Evolutionary conservation across 2,113 vertebrate species (phyloP), one percentile per base, ranked within the genome.

Genomic region (Zeus faber): DNA sequence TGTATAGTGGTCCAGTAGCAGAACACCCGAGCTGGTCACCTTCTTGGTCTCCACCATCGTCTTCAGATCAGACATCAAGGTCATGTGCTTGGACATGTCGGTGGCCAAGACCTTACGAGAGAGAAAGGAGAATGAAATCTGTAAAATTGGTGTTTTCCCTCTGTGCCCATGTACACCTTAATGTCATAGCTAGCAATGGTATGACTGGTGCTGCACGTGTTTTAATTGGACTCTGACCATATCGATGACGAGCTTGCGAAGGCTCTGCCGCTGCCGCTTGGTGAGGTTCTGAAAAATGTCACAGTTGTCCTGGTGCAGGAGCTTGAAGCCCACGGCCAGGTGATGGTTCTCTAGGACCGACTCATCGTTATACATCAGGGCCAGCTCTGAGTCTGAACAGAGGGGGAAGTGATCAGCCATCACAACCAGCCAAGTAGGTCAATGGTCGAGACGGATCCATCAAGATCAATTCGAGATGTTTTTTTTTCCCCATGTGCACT

Each of bases 1-100:
- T 0, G 90, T 93, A 65, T 95, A 94, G 78, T 94, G 91, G 70
- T 96, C 94, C 70, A 95, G 79, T 51, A 95, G 85, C 33, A 96
- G 75, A 31, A 96, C 93, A 0, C 94, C 94, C 2, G 93, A 89
- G 51, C 92, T 94, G 1, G 94, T 94, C 84, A 96, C 93, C 73
- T 94, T 96, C 85, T 95, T 96, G 41, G 94, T 95, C 78, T 96
- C 94, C 80, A 96, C 94, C 94, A 95, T 95, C 7, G 94, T 95
- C 79, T 96, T 95, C 62, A 96, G 80, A 29, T 95, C 93, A 0
- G 90, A 93, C 76, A 96, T 74, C 10, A 96, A 82, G 14, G 89
- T 94, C 94, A 96, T 95, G 85, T 96, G 94, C 77, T 96, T 96
- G 67, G 93, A 95, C 94, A 96, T 95, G 70, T 96, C 94, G 0